Base-by-base conservation (phyloP, 2,797 vertebrate species). In the Graptemys geographica region DNA sequence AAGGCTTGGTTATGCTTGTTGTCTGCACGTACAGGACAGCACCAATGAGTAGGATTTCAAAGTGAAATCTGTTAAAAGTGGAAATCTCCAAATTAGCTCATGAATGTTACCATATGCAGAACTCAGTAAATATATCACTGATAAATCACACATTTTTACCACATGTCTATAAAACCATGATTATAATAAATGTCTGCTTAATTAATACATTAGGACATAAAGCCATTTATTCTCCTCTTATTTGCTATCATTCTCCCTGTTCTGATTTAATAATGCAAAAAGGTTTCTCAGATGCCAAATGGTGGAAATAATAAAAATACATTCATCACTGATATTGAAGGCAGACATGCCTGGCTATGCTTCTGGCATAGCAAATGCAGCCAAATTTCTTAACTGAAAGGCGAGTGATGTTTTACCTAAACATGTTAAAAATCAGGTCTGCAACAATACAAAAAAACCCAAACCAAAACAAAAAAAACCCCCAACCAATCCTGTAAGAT, bases 111-210 rank as follows among this genome's bases (percentile, higher is more conserved):
- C 87, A 81, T 87, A 96, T 53, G 8, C 53, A 44, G 57, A 90
- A 97, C 56, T 59, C 69, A 96, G 95, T 96, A 87, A 51, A 59
- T 92, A 84, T 93, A 97, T 96, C 92, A 86, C 8, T 16, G 83
- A 90, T 94, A 97, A 97, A 97, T 98, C 98, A 96, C 89, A 97
- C 90, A 96, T 97, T 98, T 97, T 98, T 98, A 98, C 94, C 97
- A 97, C 94, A 89, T 96, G 97, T 96, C 98, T 97, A 98, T 98
- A 98, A 98, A 98, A 93, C 90, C 93, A 95, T 96, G 97, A 98
- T 98, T 98, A 97, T 97, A 98, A 98, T 98, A 98, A 98, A 98
- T 98, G 98, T 96, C 97, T 98, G 90, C 96, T 98, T 98, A 98
- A 98, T 98, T 98, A 98, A 98, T 98, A 98, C 97, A 98, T 98